A percentile compares a stretch with the other conserved stretches of the same genome.
These are phyloP conservation scores for Ginglymostoma cirratum DNA, from an alignment of 2,113 vertebrate genomes.

Conservation along the genomic window DNA sequence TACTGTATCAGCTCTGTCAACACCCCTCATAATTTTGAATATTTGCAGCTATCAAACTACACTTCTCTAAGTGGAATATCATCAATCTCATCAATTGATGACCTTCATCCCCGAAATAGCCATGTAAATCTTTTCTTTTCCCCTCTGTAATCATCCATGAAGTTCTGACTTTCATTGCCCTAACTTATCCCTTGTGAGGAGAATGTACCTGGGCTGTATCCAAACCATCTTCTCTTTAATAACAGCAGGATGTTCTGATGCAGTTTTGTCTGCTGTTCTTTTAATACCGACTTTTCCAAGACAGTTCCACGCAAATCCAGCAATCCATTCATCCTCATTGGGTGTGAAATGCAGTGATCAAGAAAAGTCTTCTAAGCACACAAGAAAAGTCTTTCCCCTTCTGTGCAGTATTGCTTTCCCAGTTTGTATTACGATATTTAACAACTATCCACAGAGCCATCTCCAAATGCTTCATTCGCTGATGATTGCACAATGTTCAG, in stretches of 20 bases:
- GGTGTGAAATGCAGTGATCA: background rate
- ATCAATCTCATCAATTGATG: background rate
- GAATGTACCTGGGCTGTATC: too few relatives aligned
- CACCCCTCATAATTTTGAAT: background rate
- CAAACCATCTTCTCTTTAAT: too few relatives aligned
- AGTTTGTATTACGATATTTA: background rate
- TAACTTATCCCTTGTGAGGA: too few relatives aligned
- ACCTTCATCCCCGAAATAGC: background rate
- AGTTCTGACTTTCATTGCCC: too few relatives aligned
- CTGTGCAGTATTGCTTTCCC: background rate
- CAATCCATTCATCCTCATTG: background rate
- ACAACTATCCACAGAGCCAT: too few relatives aligned
- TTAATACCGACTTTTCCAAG: too few relatives aligned
- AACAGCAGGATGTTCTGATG: too few relatives aligned
- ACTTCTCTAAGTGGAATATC: background rate
- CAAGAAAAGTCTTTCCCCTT: background rate
- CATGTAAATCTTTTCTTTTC: too few relatives aligned
- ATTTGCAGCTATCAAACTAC: background rate
- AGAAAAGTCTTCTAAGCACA: background rate
- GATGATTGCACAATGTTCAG: too few relatives aligned
- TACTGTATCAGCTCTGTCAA: background rate
- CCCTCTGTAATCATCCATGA: too few relatives aligned
- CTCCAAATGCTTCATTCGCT: too few relatives aligned
- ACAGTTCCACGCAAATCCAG: background rate
- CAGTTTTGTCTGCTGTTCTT: too few relatives aligned